A percentile compares a stretch with the other conserved stretches of the same genome.
phyloP scores from a whole-genome alignment of 1,140 invertebrate genomes.

The Paraescarpia echinospica region DNA sequence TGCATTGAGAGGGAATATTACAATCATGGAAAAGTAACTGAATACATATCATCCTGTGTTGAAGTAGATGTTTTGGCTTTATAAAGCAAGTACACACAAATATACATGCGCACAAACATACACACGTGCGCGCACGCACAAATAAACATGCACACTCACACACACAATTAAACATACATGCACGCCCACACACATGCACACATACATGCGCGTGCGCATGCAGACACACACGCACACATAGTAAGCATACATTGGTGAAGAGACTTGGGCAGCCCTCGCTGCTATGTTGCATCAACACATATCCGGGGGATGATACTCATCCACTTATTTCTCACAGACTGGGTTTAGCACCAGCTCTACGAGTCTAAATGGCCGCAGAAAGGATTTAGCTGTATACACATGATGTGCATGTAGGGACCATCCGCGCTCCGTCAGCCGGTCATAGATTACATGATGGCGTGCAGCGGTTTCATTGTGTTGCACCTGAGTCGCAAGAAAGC shows the following conservation, averaged over 20 bases:
- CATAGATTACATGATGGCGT: not conserved
- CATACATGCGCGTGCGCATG: not conserved
- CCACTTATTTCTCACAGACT: not conserved
- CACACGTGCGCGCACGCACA: too few species aligned
- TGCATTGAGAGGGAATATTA: too few species aligned
- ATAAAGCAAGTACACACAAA: not conserved
- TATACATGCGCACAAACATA: not conserved
- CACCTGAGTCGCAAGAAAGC: not conserved
- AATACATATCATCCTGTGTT: too few species aligned
- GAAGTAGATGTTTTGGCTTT: too few species aligned
- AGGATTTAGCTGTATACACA: not conserved
- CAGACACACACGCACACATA: not conserved
- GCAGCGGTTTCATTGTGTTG: not conserved
- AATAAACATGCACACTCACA: too few species aligned
- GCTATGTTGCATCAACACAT: not conserved
- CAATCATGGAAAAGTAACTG: too few species aligned
- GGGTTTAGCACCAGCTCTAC: not conserved
- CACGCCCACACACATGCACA: not conserved
- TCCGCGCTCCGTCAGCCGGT: not conserved
- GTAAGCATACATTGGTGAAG: too few species aligned
- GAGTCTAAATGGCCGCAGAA: not conserved
- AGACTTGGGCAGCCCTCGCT: too few species aligned
- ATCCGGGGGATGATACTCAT: not conserved
- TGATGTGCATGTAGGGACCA: not conserved
- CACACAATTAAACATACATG: too few species aligned